Percentiles rank a stretch among this genome's conserved stretches.
These are phyloP conservation scores for Scomberomorus guttatus DNA, from an alignment of 2,797 vertebrate species.

Conservation along the genomic window DNA sequence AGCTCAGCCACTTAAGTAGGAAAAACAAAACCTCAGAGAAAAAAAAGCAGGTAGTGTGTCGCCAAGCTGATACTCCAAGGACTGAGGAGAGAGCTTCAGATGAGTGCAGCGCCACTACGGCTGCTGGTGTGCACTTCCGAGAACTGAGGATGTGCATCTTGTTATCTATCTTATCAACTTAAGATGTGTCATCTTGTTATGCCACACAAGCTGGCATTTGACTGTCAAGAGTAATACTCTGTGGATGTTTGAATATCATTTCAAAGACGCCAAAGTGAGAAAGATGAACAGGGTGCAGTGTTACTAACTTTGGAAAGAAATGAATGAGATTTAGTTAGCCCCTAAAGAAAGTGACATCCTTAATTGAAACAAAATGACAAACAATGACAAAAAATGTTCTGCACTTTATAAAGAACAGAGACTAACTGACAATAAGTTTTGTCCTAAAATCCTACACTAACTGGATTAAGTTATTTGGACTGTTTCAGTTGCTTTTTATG, in stretches of 20 bases:
- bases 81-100: slow-evolving; percentile 75
- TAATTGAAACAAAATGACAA: slow-evolving; percentile 50
- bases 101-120: slow-evolving; percentile 61
- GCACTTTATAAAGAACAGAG: slow-evolving; percentile 21
- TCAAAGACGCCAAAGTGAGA: slow-evolving; percentile 56
- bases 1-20: slow-evolving; percentile 78
- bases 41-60: slow-evolving; percentile 71
- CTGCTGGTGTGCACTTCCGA: slow-evolving; percentile 71
- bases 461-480: neutral
- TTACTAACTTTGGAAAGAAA: slow-evolving; percentile 45
- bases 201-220: slow-evolving; percentile 68
- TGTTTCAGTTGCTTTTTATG: neutral
- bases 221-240: slow-evolving; percentile 64
- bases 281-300: slow-evolving; percentile 50
- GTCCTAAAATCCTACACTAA: neutral
- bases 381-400: slow-evolving; percentile 14
- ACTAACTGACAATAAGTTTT: slow-evolving; percentile 4
- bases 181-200: slow-evolving; percentile 70
- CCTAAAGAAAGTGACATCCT: slow-evolving; percentile 38
- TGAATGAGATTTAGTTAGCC: slow-evolving; percentile 36
- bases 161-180: slow-evolving; percentile 75
- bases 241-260: slow-evolving; percentile 60
- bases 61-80: slow-evolving; percentile 77
- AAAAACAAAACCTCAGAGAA: slow-evolving; percentile 82
- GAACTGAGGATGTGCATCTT: slow-evolving; percentile 77